Base-by-base conservation (phyloP, 2,797 vertebrate species). In the Enteromius treurensis region DNA sequence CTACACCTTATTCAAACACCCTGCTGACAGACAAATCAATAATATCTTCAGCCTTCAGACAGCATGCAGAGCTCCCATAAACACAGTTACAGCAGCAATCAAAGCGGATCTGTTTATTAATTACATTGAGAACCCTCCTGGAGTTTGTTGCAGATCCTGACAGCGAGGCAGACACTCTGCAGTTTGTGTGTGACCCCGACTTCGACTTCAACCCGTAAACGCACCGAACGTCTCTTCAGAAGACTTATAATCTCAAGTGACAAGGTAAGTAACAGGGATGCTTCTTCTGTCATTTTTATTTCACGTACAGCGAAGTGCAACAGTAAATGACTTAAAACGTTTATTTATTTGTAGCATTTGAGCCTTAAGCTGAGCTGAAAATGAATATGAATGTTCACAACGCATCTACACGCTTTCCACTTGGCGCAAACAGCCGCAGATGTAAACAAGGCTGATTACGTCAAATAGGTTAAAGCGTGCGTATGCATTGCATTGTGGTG, bases 11-110 rank as follows among this genome's bases (percentile, higher is more conserved):
- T 19, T 73, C 74, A 51, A 74, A 75, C 13, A 40, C 37, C 45
- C 45, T 19, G 14, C 45, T 82, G 32, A 65, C 60, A 75, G 71
- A 23, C 29, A 60, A 21, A 80, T 71, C 79, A 45, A 71, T 60
- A 65, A 78, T 34, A 78, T 60, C 40, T 47, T 58, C 51, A 58
- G 51, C 26, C 34, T 15, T 3, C 55, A 51, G 42, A 64, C 58
- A 62, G 10, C 65, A 53, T 34, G 10, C 60, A 55, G 5, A 37
- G 47, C 77, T 68, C 64, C 21, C 17, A 17, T 53, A 69, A 64
- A 47, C 29, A 64, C 32, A 40, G n/a, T 40, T 37, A 73, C 29
- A 2, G 69, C 19, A 49, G 19, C 55, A 32, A 71, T 64, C 53
- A 17, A 81, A 62, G 26, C 5, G 7, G 19, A 14, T 77, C 42